These are phyloP conservation scores for Platygyra sinensis DNA, from an alignment of 64 coral and sea anemone species.

Conservation along the genomic window DNA sequence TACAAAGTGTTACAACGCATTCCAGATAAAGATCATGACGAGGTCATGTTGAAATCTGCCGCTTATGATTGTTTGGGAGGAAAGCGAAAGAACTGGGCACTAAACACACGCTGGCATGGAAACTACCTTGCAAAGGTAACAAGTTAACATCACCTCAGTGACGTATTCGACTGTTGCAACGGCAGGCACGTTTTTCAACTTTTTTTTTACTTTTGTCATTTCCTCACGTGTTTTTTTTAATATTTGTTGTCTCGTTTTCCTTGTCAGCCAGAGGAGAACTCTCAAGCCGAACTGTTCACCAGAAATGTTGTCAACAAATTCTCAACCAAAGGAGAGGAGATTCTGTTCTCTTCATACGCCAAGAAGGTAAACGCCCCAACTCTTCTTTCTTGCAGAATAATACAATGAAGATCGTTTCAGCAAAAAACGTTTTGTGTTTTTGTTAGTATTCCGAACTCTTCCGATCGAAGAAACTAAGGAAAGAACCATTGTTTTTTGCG, in stretches of 20 bases:
- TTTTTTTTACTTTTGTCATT: too few relatives aligned
- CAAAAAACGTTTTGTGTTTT: too few relatives aligned
- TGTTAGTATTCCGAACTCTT: too few relatives aligned
- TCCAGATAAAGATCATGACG: slow-evolving; percentile 76
- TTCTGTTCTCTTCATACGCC: slow-evolving; percentile 71
- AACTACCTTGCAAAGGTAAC: slow-evolving; percentile 83
- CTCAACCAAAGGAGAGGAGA: not conserved
- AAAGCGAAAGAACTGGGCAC: slow-evolving; percentile 83
- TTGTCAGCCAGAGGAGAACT: slow-evolving; percentile 54
- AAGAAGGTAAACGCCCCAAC: slow-evolving; percentile 56
- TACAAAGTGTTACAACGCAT: slow-evolving; percentile 77
- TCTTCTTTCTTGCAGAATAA: too few relatives aligned
- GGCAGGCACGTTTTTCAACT: too few relatives aligned
- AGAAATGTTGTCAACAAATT: slow-evolving; percentile 47
- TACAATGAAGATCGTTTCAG: too few relatives aligned
- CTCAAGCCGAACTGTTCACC: slow-evolving; percentile 38
- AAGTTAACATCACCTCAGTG: not conserved
- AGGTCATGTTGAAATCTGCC: slow-evolving; percentile 80
- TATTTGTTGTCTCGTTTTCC: not conserved
- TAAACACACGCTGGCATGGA: slow-evolving; percentile 78
- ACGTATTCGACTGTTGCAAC: not conserved
- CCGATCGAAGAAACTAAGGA: too few relatives aligned
- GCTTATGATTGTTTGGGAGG: slow-evolving; percentile 81
- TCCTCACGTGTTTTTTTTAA: too few relatives aligned
- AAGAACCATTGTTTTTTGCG: too few relatives aligned